These are phyloP conservation scores for Pangasius djambal DNA, from an alignment of 2,797 vertebrate species.

Conservation along the genomic window DNA sequence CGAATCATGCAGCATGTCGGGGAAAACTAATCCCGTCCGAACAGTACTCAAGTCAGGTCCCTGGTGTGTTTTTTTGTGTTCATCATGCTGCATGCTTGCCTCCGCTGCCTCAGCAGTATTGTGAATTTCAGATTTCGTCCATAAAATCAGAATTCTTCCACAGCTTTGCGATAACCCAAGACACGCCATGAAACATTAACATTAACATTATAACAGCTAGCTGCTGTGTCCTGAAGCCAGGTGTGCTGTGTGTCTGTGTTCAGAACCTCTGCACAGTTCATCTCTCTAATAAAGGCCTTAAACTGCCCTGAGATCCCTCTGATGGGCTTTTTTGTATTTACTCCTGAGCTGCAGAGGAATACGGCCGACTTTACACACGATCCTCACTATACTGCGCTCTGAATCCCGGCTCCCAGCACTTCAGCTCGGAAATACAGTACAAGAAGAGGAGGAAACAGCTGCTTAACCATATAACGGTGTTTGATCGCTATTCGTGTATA, in stretches of 20 bases:
- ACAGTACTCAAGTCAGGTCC: too few species aligned
- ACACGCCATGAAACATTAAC: not conserved
- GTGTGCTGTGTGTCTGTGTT: too few species aligned
- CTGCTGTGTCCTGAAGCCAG: not conserved
- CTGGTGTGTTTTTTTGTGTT: not conserved
- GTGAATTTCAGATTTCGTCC: not conserved
- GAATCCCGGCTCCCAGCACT: not conserved
- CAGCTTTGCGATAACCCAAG: not conserved
- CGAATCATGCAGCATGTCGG: too few species aligned
- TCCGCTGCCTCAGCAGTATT: too few species aligned
- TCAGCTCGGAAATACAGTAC: not conserved
- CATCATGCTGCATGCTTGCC: not conserved
- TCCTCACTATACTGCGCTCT: not conserved
- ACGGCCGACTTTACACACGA: conserved; percentile 3
- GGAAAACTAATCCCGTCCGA: too few species aligned
- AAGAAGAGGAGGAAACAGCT: not conserved
- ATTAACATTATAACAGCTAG: not conserved
- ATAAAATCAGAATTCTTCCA: not conserved
- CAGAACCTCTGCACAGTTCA: conserved; percentile 2
- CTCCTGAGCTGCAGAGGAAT: conserved; percentile 9
- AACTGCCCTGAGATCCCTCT: not conserved
- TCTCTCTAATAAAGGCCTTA: not conserved
- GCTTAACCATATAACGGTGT: not conserved
- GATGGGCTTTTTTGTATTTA: conserved; percentile 26
- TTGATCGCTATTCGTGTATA: not conserved